Evolutionary conservation across 2,113 vertebrate species (phyloP).

Genomic region (Serilophus lunatus): DNA sequence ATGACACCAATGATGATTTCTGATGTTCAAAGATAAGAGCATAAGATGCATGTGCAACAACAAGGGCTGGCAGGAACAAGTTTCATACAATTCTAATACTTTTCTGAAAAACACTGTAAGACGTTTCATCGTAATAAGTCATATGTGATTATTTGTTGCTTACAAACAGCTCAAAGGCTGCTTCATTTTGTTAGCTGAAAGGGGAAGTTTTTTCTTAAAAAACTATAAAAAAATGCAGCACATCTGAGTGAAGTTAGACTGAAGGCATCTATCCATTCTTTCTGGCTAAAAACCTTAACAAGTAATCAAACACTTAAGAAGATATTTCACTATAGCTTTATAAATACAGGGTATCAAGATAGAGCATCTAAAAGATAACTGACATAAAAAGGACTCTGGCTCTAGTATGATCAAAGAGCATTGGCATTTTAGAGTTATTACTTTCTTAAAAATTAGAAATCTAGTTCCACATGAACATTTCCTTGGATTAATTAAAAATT

Average conservation of each 20-base stretch:
- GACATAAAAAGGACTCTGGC: neutral
- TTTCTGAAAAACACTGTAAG: neutral
- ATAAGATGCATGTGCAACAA: neutral
- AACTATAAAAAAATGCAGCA: neutral
- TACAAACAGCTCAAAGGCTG: neutral
- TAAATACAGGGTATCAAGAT: neutral
- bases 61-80: neutral
- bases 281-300: neutral
- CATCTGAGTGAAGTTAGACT: neutral
- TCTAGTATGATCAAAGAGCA: neutral
- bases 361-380: neutral
- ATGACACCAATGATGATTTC: neutral
- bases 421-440: neutral
- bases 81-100: neutral
- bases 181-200: neutral
- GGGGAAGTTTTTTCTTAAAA: no score
- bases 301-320: neutral
- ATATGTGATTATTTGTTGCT: neutral
- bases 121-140: neutral
- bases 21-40: neutral
- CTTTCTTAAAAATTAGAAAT: neutral
- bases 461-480: neutral
- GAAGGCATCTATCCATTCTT: neutral
- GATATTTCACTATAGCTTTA: neutral
- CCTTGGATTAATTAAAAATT: neutral